Conservation (phyloP, 2,797 vertebrate species). For the Sebastes diploproa region DNA sequence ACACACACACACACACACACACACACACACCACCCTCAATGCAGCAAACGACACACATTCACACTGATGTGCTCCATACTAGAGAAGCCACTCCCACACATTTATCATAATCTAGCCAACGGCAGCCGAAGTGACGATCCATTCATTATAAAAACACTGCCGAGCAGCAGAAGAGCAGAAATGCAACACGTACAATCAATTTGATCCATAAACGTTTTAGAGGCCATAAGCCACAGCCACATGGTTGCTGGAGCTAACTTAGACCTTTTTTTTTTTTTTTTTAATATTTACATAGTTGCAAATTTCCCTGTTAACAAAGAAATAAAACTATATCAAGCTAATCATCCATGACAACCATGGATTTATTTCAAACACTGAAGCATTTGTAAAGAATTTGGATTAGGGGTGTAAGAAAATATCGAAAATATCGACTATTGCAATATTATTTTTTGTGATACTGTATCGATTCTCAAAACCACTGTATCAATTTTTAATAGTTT, state of each 20-base stretch:
- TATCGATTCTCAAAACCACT: too few relatives aligned
- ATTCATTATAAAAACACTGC: constrained; percentile 38
- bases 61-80: constrained; percentile 36
- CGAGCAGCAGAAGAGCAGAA: constrained; percentile 21
- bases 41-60: constrained; percentile 61
- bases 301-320: not conserved
- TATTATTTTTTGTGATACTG: too few relatives aligned
- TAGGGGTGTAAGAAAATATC: too few relatives aligned
- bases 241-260: not conserved
- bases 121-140: constrained; percentile 21
- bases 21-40: constrained; percentile 26
- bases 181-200: constrained; percentile 40
- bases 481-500: too few relatives aligned
- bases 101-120: constrained; percentile 42
- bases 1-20: constrained; percentile 14
- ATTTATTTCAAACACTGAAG: not conserved
- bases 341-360: not conserved
- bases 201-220: constrained; percentile 26
- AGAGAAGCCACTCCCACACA: constrained; percentile 53
- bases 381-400: not conserved
- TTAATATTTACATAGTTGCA: not conserved
- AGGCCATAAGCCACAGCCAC: not conserved
- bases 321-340: not conserved
- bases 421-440: too few relatives aligned
- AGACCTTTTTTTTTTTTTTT: not conserved